A percentile compares a stretch with the other conserved stretches of the same genome.
Evolutionary conservation across 2,113 vertebrate genomes (phyloP).

Genomic region (Cheilinus undulatus): DNA sequence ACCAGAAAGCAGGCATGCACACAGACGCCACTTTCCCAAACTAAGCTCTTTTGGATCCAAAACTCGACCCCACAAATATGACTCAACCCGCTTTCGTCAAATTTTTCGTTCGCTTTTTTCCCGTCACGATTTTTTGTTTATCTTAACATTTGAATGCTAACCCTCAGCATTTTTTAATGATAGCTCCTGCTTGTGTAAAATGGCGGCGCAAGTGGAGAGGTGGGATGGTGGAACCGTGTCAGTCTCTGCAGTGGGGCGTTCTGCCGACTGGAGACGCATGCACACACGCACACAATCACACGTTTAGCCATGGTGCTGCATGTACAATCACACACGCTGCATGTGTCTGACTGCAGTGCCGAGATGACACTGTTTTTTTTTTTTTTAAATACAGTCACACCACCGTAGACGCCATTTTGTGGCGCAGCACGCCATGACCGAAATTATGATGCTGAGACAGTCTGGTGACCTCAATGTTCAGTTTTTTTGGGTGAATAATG

Average conservation of each 20-base stretch:
- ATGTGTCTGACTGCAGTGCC: conserved; percentile 69
- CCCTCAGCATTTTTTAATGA: conserved; percentile 43
- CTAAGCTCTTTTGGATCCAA: conserved; percentile 3
- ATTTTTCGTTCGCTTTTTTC: neutral
- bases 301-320: conserved; percentile 49
- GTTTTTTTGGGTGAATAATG: conserved; percentile 30
- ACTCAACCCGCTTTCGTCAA: conserved; percentile 22
- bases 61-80: neutral
- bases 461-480: conserved; percentile 16
- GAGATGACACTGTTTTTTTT: conserved; percentile 16
- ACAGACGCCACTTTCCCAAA: conserved; percentile 13
- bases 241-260: conserved; percentile 73
- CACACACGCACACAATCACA: conserved; percentile 27
- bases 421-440: conserved; percentile 38
- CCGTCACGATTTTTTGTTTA: neutral
- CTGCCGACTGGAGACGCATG: conserved; percentile 54
- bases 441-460: conserved; percentile 46
- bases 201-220: conserved; percentile 71
- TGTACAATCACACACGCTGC: conserved; percentile 60
- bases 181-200: conserved; percentile 68
- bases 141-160: conserved; percentile 11
- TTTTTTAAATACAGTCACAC: conserved; percentile 50
- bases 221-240: conserved; percentile 72
- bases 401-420: conserved; percentile 77
- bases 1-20: conserved; percentile 20